These are phyloP conservation scores for Tipula helvola DNA, from an alignment of 2,888 invertebrate species.

Conservation along the genomic window DNA sequence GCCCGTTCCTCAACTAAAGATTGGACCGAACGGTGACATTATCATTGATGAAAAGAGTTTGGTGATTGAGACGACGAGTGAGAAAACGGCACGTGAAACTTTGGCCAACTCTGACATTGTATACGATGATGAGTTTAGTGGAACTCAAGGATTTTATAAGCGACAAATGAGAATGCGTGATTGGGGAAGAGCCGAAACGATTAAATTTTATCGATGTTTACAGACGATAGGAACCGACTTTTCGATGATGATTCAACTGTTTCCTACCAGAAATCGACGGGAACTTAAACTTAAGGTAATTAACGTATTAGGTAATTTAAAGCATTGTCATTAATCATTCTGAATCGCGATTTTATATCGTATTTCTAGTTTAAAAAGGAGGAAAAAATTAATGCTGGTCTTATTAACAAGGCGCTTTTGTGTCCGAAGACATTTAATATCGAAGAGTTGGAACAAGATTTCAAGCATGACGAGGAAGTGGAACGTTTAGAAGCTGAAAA, in stretches of 20 bases:
- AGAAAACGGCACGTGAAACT: conserved; percentile 46
- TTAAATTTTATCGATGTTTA: conserved; percentile 83
- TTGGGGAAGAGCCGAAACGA: conserved; percentile 67
- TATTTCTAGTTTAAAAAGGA: conserved; percentile 67
- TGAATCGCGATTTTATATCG: not conserved
- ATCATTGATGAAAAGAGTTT: conserved; percentile 76
- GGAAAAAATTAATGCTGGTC: conserved; percentile 58
- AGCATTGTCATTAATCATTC: not conserved
- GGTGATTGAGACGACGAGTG: conserved; percentile 60
- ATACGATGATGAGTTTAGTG: conserved; percentile 45
- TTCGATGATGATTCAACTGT: conserved; percentile 71
- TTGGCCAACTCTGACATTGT: conserved; percentile 53
- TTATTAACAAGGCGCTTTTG: conserved; percentile 63
- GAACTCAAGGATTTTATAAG: conserved; percentile 46
- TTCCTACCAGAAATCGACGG: conserved; percentile 62
- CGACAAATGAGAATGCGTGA: conserved; percentile 54
- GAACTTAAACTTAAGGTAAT: conserved; percentile 73
- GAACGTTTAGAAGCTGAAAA: conserved; percentile 12
- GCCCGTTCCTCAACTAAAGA: conserved; percentile 72
- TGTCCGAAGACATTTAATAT: conserved; percentile 58
- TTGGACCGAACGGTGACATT: conserved; percentile 74
- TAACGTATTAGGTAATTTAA: not conserved
- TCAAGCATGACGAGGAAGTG: conserved; percentile 37
- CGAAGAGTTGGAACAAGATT: conserved; percentile 44
- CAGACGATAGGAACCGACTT: conserved; percentile 89